Conservation (phyloP, 92 coral and sea anemone genomes). For the Epizoanthus ramosus region DNA sequence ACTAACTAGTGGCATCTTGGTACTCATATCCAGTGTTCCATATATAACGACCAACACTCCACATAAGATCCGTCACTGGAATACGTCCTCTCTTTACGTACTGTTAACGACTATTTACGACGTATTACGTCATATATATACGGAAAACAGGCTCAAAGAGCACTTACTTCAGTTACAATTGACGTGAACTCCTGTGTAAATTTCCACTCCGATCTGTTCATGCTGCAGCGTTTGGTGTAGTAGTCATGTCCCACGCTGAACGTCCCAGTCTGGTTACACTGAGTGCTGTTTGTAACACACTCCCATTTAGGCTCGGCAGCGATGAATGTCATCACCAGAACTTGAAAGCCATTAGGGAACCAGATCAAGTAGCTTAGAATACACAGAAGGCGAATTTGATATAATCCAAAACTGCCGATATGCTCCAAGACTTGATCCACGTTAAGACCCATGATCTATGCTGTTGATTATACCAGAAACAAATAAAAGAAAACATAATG, state of each 20-base stretch:
- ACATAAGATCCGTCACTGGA: no score
- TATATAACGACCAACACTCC: no score
- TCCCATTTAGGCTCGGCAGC: conserved; percentile 86
- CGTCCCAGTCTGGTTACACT: conserved; percentile 57
- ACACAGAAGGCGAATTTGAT: conserved; percentile 61
- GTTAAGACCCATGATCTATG: conserved; percentile 52
- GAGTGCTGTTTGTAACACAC: conserved; percentile 70
- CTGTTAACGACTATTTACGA: no score
- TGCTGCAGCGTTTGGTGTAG: conserved; percentile 68
- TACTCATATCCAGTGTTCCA: no score
- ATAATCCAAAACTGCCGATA: conserved; percentile 82
- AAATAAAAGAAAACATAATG: no score
- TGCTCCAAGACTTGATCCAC: conserved; percentile 77
- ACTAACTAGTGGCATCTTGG: no score
- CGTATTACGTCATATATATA: no score
- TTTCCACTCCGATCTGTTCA: conserved; percentile 75
- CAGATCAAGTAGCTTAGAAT: conserved; percentile 61
- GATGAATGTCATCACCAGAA: conserved; percentile 68
- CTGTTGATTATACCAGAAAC: no score
- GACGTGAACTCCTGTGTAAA: conserved; percentile 71
- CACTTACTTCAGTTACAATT: conserved; percentile 71
- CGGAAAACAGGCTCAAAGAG: background rate
- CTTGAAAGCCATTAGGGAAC: conserved; percentile 74
- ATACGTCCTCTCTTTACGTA: no score
- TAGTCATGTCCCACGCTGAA: conserved; percentile 49